Base-by-base conservation (phyloP, 2,797 vertebrate species). In the Pseudotriccus pelzelni region DNA sequence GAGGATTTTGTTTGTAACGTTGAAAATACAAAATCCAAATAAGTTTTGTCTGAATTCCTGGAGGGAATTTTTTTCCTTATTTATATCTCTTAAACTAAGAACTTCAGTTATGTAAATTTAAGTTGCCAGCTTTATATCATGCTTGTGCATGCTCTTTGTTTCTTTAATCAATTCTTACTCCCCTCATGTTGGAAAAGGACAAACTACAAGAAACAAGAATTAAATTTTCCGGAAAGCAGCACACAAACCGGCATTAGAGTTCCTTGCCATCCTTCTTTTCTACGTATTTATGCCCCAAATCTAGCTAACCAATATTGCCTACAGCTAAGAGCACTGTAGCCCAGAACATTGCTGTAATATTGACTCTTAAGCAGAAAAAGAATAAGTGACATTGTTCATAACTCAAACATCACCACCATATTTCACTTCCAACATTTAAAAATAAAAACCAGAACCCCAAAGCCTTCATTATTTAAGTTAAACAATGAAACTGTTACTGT, bases 361-460 rank as follows among this genome's bases (percentile, higher is more conserved):
- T 96, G 95, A 97, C 95, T 95, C 86, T 79, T 93, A 96, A 97
- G 62, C 60, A 97, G 90, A 36, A 77, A 90, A 96, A 85, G 39
- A 93, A 66, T 70, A 89, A 90, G 46, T 93, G 80, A 79, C 91
- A 73, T 93, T 96, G 83, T 53, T 95, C 85, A 22, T 82, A 90
- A 96, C 70, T 94, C 75, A 56, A 50, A 68, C 72, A 96, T 86
- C 78, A 84, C 62, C 87, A 77, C 70, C 76, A 75, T 89, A 92
- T 96, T 96, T 88, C 72, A 93, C 90, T 97, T 97, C 94, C 93
- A 94, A 46, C 90, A 68, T 68, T 90, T 83, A 95, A 94, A 94
- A 89, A 89, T 95, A 94, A 93, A 90, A 96, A 91, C 4, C 95
- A 96, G 96, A 97, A 93, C 58, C 18, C 69, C 50, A 91, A 96